A percentile compares a stretch with the other conserved stretches of the same genome.
Evolutionary conservation across 2,888 invertebrate genomes (phyloP).

Genomic region (Torymus tubicola): DNA sequence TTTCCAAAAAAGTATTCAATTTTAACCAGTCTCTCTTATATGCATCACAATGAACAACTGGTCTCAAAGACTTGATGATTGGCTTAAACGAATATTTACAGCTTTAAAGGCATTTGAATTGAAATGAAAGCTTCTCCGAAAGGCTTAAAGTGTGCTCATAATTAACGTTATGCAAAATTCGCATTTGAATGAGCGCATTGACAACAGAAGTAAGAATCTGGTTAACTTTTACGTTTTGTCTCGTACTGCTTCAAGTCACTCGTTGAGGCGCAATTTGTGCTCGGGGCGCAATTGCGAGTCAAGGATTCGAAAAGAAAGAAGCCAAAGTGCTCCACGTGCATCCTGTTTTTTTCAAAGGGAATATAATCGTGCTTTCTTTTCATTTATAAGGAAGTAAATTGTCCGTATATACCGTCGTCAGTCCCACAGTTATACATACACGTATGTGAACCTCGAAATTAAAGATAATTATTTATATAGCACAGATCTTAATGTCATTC

Average conservation of each 20-base stretch:
- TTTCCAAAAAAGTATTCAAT: too few species aligned
- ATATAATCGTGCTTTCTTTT: constrained; percentile 8
- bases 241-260: neutral
- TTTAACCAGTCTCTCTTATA: too few species aligned
- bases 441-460: neutral
- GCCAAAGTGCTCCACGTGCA: constrained; percentile 8
- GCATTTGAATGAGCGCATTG: neutral
- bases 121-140: too few species aligned
- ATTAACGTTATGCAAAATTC: too few species aligned
- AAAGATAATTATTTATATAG: neutral
- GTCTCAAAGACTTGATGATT: too few species aligned
- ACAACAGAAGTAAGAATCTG: constrained; percentile 10
- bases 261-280: neutral
- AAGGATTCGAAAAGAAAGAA: constrained; percentile 14
- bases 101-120: too few species aligned
- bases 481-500: neutral
- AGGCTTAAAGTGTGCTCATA: too few species aligned
- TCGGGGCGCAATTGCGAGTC: constrained; percentile 11
- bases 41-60: too few species aligned
- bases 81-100: too few species aligned
- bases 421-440: constrained; percentile 12
- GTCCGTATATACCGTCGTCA: neutral
- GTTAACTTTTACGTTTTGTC: constrained; percentile 5
- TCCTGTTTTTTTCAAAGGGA: constrained; percentile 29
- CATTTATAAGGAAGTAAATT: constrained; percentile 32